A percentile compares a stretch with the other conserved stretches of the same genome.
Conservation (phyloP, 2,113 vertebrate genomes). For the Chinchilla lanigera region DNA sequence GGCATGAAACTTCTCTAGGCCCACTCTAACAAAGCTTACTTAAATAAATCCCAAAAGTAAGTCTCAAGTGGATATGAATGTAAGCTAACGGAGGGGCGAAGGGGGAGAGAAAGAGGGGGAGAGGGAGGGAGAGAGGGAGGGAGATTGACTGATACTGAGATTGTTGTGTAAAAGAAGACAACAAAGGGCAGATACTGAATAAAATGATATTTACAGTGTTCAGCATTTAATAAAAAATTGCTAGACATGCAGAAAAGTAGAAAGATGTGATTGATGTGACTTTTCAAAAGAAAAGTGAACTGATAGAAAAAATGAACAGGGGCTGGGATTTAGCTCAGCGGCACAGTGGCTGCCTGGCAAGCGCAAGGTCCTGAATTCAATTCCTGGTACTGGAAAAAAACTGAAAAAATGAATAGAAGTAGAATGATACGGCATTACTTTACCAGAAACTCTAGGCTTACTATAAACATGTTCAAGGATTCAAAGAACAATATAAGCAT, state of each 20-base stretch:
- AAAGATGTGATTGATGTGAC: neutral
- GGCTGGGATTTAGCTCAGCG: too few species aligned
- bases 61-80: neutral
- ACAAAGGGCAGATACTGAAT: neutral
- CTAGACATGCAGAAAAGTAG: neutral
- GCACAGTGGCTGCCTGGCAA: too few species aligned
- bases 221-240: neutral
- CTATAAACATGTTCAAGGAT: slow-evolving; percentile 22
- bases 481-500: slow-evolving; percentile 17
- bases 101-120: neutral
- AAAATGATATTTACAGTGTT: neutral
- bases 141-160: neutral
- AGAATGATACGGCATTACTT: neutral
- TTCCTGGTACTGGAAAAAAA: too few species aligned
- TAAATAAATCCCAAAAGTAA: neutral
- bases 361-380: too few species aligned
- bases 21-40: neutral
- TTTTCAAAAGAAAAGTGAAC: neutral
- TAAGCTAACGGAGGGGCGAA: too few species aligned
- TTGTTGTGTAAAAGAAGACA: neutral
- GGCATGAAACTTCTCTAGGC: neutral
- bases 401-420: neutral
- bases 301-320: neutral
- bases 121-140: too few species aligned
- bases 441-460: neutral